phyloP scores from a whole-genome alignment of 2,797 vertebrate genomes.

The Dallia pectoralis region DNA sequence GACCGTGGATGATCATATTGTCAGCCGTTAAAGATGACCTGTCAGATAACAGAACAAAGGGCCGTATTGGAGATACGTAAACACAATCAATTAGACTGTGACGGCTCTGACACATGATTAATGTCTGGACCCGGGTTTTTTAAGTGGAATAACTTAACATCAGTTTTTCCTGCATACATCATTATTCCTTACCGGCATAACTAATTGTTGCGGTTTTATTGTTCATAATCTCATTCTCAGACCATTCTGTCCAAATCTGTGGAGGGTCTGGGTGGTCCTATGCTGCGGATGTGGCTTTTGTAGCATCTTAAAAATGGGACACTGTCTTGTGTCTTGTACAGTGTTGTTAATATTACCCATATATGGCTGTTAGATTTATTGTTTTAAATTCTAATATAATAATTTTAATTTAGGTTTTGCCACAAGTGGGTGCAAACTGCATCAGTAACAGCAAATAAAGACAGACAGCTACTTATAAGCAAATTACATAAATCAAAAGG shows the following conservation, averaged over 20 bases:
- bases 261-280: not conserved
- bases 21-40: constrained; percentile 2
- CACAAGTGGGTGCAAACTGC: not conserved
- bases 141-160: not conserved
- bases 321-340: too few relatives aligned
- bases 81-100: not conserved
- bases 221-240: not conserved
- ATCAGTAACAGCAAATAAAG: not conserved
- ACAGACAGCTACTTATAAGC: too few relatives aligned
- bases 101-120: not conserved
- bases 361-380: not conserved
- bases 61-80: not conserved
- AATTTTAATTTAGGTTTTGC: not conserved
- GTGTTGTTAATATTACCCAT: not conserved
- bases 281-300: not conserved
- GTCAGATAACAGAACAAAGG: constrained; percentile 1
- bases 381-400: not conserved
- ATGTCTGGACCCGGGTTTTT: not conserved
- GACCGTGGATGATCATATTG: not conserved
- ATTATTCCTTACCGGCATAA: not conserved
- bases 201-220: not conserved
- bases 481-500: too few relatives aligned
- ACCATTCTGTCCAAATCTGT: not conserved
- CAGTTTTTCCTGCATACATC: not conserved
- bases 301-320: not conserved